Evolutionary conservation across 2,888 invertebrate species (phyloP).

Genomic region (Parnassius mnemosyne): DNA sequence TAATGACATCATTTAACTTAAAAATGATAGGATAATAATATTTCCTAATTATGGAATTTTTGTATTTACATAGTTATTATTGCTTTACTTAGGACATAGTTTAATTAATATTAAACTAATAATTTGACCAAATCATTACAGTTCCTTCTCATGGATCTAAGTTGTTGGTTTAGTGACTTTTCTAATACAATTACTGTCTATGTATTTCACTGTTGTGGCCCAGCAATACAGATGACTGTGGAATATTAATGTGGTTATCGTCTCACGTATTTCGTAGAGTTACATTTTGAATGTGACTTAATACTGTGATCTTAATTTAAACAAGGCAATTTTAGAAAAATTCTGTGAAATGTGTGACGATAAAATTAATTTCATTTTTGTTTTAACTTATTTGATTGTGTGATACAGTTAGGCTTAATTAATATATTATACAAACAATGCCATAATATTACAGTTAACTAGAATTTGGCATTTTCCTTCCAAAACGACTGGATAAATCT

Average conservation of each 20-base stretch:
- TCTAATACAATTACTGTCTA: constrained; percentile 46
- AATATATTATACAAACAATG: constrained; percentile 58
- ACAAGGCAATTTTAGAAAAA: constrained; percentile 73
- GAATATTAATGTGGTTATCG: constrained; percentile 72
- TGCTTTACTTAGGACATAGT: constrained; percentile 32
- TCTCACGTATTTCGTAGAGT: constrained; percentile 69
- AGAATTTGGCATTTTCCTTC: constrained; percentile 71
- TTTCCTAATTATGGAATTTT: constrained; percentile 30
- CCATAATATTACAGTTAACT: constrained; percentile 67
- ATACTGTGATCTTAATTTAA: constrained; percentile 81
- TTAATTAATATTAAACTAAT: constrained; percentile 34
- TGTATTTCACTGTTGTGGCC: constrained; percentile 59
- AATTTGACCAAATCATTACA: constrained; percentile 36
- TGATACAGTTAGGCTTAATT: constrained; percentile 73
- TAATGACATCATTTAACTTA: constrained; percentile 37
- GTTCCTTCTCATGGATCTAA: constrained; percentile 47
- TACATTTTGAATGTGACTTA: constrained; percentile 76
- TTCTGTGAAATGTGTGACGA: constrained; percentile 68
- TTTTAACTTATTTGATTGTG: constrained; percentile 71
- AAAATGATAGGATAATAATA: constrained; percentile 35
- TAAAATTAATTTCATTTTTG: constrained; percentile 51
- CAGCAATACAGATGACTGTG: constrained; percentile 73
- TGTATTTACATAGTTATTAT: constrained; percentile 27
- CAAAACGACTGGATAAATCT: constrained; percentile 39
- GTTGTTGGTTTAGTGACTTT: constrained; percentile 57